Base-by-base conservation (phyloP, 2,888 invertebrate species). In the Dioctria rufipes region DNA sequence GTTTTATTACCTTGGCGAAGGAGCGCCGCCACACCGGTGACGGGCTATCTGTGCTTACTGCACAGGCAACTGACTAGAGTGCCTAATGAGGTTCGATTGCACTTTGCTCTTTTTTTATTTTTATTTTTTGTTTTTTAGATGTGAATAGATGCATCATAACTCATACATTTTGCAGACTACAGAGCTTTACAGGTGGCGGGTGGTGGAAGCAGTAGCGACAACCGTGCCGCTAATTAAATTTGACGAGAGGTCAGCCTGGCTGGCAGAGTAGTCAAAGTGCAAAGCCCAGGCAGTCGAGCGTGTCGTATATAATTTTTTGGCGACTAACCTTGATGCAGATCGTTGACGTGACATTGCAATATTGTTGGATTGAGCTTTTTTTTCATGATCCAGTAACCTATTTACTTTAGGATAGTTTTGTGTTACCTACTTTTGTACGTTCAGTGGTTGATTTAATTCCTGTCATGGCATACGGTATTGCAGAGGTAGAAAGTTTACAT, bases 171-270 rank as follows among this genome's bases (percentile, higher is more conserved):
- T n/a, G 11, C n/a, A 54, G 46, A 54, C 60, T 25, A 42, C 3
- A 13, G 43, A 73, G 73, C 73, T 73, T 73, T 73, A 58, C 58
- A 58, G 73, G 60, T 73, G 73, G 73, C 73, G 25, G 25, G 25
- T 25, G 25, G 25, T 25, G 25, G 25, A 0, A 25, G 25, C 25
- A 25, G 25, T 25, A 25, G 25, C 25, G 73, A 40, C 42, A 42
- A 73, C 73, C 73, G 42, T 58, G 73, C 49, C 13, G 73, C 60
- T 73, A 73, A 73, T 73, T 73, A 73, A 73, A 73, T 73, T 58
- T 60, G 60, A 60, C 73, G 60, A 60, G 73, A 60, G 60, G 73
- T 69, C 69, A 69, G 73, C 51, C 69, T 51, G 66, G 42, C 6
- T 5, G 54, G 5, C 51, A 9, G 13, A 46, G 67, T 13, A n/a